Percentiles rank a stretch among this genome's conserved stretches.
These are phyloP conservation scores for Laterallus jamaicensis DNA, from an alignment of 2,113 vertebrate genomes.

Conservation along the genomic window DNA sequence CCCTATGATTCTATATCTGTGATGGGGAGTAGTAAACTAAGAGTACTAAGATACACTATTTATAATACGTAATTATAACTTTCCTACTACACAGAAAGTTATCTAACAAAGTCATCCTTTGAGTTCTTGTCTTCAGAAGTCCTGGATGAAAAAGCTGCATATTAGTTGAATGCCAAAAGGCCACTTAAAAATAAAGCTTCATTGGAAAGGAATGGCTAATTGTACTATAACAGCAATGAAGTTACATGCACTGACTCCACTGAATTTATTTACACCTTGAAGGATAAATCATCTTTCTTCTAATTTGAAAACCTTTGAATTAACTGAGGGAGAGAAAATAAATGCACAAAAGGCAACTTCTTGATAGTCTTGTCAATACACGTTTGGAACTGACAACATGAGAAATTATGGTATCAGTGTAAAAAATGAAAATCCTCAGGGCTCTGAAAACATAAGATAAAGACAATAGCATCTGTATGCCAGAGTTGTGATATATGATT, in stretches of 20 bases:
- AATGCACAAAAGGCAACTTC: constrained; percentile 13
- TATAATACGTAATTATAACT: background rate
- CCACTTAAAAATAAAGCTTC: background rate
- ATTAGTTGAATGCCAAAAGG: background rate
- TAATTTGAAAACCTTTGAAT: constrained; percentile 40
- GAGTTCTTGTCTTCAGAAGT: background rate
- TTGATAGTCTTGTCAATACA: constrained; percentile 59
- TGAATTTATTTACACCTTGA: constrained; percentile 5
- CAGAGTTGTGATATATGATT: background rate
- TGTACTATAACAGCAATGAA: background rate
- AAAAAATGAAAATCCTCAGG: constrained; percentile 40
- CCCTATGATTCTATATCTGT: background rate
- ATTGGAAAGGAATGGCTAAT: background rate
- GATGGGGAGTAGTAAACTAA: background rate
- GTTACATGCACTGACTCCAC: background rate
- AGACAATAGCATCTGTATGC: background rate
- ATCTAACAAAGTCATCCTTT: background rate
- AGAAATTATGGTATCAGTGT: constrained; percentile 43
- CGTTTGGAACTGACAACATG: constrained; percentile 36
- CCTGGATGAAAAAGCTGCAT: background rate
- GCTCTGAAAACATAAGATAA: constrained; percentile 26
- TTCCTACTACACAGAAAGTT: background rate
- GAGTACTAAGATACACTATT: background rate
- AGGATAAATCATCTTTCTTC: constrained; percentile 10
- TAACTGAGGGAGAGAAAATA: constrained; percentile 46